Percentiles rank a stretch among this genome's conserved stretches.
These are phyloP conservation scores for Anguilla marmorata DNA, from an alignment of 2,797 vertebrate genomes.

Conservation along the genomic window DNA sequence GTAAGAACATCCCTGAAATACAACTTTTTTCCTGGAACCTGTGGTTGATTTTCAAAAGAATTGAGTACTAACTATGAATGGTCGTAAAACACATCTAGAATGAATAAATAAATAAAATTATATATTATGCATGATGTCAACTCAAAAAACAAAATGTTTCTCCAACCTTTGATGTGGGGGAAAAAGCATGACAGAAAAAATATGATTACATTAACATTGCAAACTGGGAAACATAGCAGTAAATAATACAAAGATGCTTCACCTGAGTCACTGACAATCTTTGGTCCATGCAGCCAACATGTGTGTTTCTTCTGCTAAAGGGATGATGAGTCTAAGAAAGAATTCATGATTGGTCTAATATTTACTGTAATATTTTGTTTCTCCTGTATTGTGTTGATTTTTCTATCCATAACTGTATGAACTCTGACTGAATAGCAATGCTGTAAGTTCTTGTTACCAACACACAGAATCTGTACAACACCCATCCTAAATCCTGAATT, in stretches of 20 bases:
- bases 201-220: background rate
- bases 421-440: background rate
- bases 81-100: background rate
- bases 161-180: background rate
- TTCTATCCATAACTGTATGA: background rate
- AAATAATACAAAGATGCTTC: background rate
- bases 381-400: background rate
- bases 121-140: background rate
- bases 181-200: background rate
- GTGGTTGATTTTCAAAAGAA: background rate
- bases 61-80: conserved; percentile 1
- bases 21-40: conserved; percentile 20
- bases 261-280: background rate
- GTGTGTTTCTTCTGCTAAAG: background rate
- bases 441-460: background rate
- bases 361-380: background rate
- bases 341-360: background rate
- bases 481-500: background rate
- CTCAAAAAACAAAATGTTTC: background rate
- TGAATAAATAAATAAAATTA: no score
- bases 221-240: background rate
- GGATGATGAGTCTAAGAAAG: background rate
- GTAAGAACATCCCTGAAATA: background rate
- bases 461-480: background rate
- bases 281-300: background rate